Base-by-base conservation (phyloP, 2,113 vertebrate species). In the Colinus virginianus region DNA sequence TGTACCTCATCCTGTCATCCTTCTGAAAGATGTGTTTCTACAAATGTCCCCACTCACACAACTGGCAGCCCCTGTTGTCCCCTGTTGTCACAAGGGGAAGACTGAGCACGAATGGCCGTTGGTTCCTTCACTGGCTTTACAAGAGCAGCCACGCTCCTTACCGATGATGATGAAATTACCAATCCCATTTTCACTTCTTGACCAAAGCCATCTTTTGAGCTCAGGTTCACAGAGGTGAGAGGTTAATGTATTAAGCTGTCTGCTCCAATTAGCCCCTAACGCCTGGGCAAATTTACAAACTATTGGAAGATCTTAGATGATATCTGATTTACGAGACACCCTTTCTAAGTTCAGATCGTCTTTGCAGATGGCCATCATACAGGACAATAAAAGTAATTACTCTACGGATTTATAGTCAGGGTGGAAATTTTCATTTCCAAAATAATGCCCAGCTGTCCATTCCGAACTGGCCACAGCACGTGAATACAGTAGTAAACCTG, bases 201-300 rank as follows among this genome's bases (percentile, higher is more conserved):
- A 87, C 86, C 78, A 87, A 66, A 87, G 38, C 48, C 55, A 92
- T 69, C 43, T 88, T 94, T 81, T 88, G 83, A 90, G 58, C 68
- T 51, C 61, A 75, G 68, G 64, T 69, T 68, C 59, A 53, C 42
- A 81, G 90, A 88, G 92, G 84, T 95, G 93, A 94, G 88, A 95
- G 93, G 92, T 94, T 96, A 97, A 97, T 96, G 95, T 89, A 96
- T 96, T 95, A 95, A 90, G 62, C 78, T 96, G 96, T 95, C 96
- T 93, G 61, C 38, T 91, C 94, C 82, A 95, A 61, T 96, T 96
- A 94, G 90, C 95, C 84, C 78, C 79, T 79, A 90, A 93, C 78
- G 79, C 69, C 72, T 45, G 38, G 67, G 58, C 46, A 94, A 87
- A 96, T 93, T 95, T 93, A 88, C 78, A 85, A 93, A 96, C 88